Evolutionary conservation across 1,140 invertebrate species (phyloP).

Genomic region (Bombus breviceps): DNA sequence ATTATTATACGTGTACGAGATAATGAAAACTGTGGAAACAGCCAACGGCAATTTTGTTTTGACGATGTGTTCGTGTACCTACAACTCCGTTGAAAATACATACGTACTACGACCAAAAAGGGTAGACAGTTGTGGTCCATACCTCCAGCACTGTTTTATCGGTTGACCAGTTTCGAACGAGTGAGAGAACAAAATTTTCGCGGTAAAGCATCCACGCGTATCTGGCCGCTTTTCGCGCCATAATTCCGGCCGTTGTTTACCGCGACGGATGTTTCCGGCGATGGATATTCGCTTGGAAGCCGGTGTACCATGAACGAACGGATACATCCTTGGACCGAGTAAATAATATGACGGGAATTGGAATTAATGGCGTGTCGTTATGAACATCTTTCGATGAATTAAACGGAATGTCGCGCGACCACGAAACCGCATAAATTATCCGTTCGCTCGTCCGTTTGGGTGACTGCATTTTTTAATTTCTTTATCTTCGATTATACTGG

Average conservation of each 20-base stretch:
- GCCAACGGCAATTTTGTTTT: constrained; percentile 41
- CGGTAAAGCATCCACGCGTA: neutral
- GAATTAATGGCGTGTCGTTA: neutral
- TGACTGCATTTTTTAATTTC: neutral
- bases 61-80: neutral
- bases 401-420: neutral
- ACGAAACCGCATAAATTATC: constrained; percentile 23
- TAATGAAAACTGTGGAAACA: constrained; percentile 67
- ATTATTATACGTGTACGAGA: constrained; percentile 60
- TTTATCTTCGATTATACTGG: neutral
- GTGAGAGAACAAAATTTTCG: constrained; percentile 12
- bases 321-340: neutral
- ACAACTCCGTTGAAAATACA: neutral
- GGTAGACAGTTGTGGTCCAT: neutral
- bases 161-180: neutral
- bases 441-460: neutral
- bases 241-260: constrained; percentile 16
- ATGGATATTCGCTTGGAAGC: neutral
- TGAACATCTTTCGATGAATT: neutral
- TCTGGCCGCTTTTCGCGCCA: constrained; percentile 15
- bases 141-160: neutral
- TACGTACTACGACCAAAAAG: neutral
- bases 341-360: neutral
- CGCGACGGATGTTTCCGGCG: constrained; percentile 10
- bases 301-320: neutral